Base-by-base conservation (phyloP, 2,113 vertebrate genomes). In the Lophura nycthemera region DNA sequence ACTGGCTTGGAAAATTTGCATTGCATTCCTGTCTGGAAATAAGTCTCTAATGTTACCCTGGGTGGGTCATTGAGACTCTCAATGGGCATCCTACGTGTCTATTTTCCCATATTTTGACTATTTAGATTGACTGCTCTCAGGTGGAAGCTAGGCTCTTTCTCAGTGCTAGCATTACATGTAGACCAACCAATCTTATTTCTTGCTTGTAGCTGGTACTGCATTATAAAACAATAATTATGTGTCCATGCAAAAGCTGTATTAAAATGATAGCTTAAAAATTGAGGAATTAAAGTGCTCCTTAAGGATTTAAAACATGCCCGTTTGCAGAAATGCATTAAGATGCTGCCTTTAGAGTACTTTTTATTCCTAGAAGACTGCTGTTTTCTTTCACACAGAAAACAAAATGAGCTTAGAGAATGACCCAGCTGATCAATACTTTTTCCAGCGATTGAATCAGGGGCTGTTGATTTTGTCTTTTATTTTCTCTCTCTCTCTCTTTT, bases 361-460 rank as follows among this genome's bases (percentile, higher is more conserved):
- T 90, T 93, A 84, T 88, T 93, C 81, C 86, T 95, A 84, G 69
- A 92, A 70, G 77, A 84, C 81, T 93, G 73, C 32, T 91, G 71
- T 79, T 93, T 96, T 86, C 81, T 89, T 82, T 95, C 90, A 93
- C 73, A 76, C 57, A 75, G 86, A 93, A 90, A 94, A 90, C 72
- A 27, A 92, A 96, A 94, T 78, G 73, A 90, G 57, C 70, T 93
- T 87, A 73, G 77, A 79, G 90, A 94, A 90, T 90, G 90, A 81
- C 86, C 69, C 18, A 76, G 47, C 59, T 92, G 86, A 95, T 96
- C 86, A 90, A 95, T 92, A 94, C 32, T 89, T 96, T 92, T 94
- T 84, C 66, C 67, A 93, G 66, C 54, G 70, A 64, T 42, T 89
- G 81, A 89, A 93, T 90, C 59, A 73, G 48, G 86, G 48, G 71